Evolutionary conservation across 2,113 vertebrate genomes (phyloP), one percentile per base, ranked within the genome.

Genomic region (Boleophthalmus pectinirostris): DNA sequence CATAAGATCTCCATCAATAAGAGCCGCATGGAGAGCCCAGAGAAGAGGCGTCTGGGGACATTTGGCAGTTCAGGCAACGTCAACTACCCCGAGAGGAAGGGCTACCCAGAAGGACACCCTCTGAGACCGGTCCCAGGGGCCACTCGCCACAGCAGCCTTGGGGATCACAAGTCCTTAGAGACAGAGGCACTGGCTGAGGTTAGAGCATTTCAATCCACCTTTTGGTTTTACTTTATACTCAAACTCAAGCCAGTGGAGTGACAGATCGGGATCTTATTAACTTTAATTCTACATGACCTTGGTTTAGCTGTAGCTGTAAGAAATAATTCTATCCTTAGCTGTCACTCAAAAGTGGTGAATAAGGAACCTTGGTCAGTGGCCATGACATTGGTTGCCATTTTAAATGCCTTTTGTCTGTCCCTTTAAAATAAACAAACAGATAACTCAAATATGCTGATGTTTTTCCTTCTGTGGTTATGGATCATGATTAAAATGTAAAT

Each of bases 121-220:
- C 89, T 97, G 89, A 94, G 97, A 78, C 92, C 96, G 0, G 89
- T 92, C 23, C 93, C 95, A 10, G 95, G 96, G n/a, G 94, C 96
- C 75, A 99, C 97, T 7, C 94, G 98, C 18, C 98, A 99, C 93
- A 98, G 98, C 93, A 99, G 98, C 88, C 95, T 99, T 0, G 98
- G 97, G 38, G 98, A 99, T 92, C 97, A 98, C 93, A 99, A 98
- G 85, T 94, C 97, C 51, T 89, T 99, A 90, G 98, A 99, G 87
- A 92, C 97, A 4, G 98, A 99, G 87, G 97, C 98, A 49, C 91
- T 99, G 63, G 97, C 96, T 78, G 97, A 99, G 96, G 98, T 93
- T 33, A 51, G 73, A 53, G 35, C 23, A 14, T 25, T 61, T 61
- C 1, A 61, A 61, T 61, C 24, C 25, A 15, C 24, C 15, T 61